A percentile compares a stretch with the other conserved stretches of the same genome.
Evolutionary conservation across 2,797 vertebrate species (phyloP).

Genomic region (Amblyopsis hoosieri): DNA sequence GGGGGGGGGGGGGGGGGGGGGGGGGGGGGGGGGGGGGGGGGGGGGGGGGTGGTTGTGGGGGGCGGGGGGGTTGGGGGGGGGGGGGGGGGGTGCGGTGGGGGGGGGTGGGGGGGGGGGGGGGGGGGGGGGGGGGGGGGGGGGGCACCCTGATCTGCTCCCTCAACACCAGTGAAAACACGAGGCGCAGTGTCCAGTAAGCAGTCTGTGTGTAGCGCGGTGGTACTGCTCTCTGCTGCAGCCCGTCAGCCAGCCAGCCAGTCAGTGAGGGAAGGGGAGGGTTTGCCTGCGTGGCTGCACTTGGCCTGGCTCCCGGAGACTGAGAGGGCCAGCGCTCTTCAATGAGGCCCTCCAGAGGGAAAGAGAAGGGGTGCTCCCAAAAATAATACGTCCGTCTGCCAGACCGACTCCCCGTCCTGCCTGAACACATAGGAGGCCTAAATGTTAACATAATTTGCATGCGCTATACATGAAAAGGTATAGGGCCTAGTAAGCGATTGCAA

Average conservation of each 20-base stretch:
- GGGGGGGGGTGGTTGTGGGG: too few species aligned
- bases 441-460: conserved; percentile 25
- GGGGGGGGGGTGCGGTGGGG: too few species aligned
- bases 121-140: too few species aligned
- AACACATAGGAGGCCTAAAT: conserved; percentile 13
- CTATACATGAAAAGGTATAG: background rate
- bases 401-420: conserved; percentile 43
- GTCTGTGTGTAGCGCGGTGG: conserved; percentile 49
- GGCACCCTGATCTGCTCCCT: conserved; percentile 51
- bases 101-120: too few species aligned
- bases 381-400: conserved; percentile 74
- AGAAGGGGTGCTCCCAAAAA: conserved; percentile 76
- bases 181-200: conserved; percentile 44
- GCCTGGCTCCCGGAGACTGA: conserved; percentile 73
- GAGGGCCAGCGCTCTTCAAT: conserved; percentile 74
- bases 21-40: too few species aligned
- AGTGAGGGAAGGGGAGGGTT: conserved; percentile 13
- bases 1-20: too few species aligned
- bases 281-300: conserved; percentile 61
- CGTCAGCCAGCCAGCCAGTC: conserved; percentile 23
- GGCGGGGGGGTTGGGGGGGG: too few species aligned
- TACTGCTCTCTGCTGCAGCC: conserved; percentile 43
- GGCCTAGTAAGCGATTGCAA: conserved; percentile 10
- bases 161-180: conserved; percentile 54
- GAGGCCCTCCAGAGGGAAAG: conserved; percentile 79